Conservation (phyloP, 2,113 vertebrate species). For the Myiagra hebetior region DNA sequence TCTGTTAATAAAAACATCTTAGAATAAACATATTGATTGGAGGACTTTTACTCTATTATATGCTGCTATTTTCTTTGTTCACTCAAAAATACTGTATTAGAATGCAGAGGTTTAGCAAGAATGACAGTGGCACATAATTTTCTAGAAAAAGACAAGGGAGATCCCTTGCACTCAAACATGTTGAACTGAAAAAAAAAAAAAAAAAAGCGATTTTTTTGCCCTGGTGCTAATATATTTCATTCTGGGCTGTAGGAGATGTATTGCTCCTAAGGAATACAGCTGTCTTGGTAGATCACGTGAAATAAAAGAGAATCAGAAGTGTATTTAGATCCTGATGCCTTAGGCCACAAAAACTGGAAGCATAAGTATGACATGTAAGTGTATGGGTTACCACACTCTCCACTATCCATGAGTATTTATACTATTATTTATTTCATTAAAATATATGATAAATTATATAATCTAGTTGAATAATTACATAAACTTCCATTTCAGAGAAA, state of each 20-base stretch:
- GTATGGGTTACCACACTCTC: neutral
- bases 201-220: neutral
- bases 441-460: neutral
- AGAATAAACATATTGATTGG: neutral
- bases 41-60: neutral
- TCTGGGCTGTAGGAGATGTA: neutral
- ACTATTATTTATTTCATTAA: neutral
- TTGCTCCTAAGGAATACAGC: neutral
- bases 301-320: neutral
- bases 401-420: neutral
- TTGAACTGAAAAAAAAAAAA: neutral
- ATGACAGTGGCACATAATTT: neutral
- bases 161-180: neutral
- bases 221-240: neutral
- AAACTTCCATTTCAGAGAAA: neutral
- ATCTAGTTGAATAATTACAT: neutral
- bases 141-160: neutral
- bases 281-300: neutral
- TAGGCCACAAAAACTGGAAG: neutral
- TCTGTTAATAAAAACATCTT: neutral
- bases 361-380: neutral
- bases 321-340: neutral
- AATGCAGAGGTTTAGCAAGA: neutral
- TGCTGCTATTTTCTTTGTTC: rapidly evolving
- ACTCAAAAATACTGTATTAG: neutral